Percentiles rank a stretch among this genome's conserved stretches.
These are phyloP conservation scores for Nothobranchius kuhntae DNA, from an alignment of 2,113 vertebrate species.

Conservation along the genomic window DNA sequence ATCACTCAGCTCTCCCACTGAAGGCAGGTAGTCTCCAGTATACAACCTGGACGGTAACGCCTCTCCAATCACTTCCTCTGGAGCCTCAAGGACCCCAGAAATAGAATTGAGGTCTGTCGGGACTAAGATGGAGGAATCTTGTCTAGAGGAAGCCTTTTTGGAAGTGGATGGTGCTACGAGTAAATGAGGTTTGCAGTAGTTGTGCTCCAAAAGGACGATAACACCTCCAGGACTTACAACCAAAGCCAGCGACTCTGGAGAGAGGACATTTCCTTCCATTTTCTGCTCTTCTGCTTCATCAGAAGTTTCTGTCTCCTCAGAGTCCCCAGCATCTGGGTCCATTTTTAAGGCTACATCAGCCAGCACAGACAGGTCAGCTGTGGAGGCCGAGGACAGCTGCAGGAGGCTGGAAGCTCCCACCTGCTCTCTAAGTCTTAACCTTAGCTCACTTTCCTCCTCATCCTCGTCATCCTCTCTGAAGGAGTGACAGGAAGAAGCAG, in stretches of 20 bases:
- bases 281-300: conserved; percentile 86
- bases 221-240: conserved; percentile 65
- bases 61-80: conserved; percentile 82
- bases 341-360: conserved; percentile 85
- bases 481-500: conserved; percentile 60
- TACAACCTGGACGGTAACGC: conserved; percentile 55
- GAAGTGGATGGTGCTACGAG: conserved; percentile 36
- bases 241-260: conserved; percentile 50
- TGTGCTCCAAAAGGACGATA: conserved; percentile 85
- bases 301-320: conserved; percentile 82
- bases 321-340: conserved; percentile 82
- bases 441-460: conserved; percentile 67
- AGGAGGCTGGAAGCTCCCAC: conserved; percentile 78
- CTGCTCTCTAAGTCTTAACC: conserved; percentile 76
- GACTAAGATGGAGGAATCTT: conserved; percentile 72
- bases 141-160: conserved; percentile 65
- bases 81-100: conserved; percentile 79
- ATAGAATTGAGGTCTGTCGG: conserved; percentile 77
- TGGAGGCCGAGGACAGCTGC: conserved; percentile 75
- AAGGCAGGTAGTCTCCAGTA: conserved; percentile 55
- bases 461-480: conserved; percentile 78
- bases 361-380: conserved; percentile 82
- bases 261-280: conserved; percentile 67
- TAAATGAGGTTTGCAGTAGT: conserved; percentile 82
- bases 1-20: conserved; percentile 57